Percentiles rank a stretch among this genome's conserved stretches.
Evolutionary conservation across 1,140 invertebrate species (phyloP).

Genomic region (Anadara kagoshimensis): DNA sequence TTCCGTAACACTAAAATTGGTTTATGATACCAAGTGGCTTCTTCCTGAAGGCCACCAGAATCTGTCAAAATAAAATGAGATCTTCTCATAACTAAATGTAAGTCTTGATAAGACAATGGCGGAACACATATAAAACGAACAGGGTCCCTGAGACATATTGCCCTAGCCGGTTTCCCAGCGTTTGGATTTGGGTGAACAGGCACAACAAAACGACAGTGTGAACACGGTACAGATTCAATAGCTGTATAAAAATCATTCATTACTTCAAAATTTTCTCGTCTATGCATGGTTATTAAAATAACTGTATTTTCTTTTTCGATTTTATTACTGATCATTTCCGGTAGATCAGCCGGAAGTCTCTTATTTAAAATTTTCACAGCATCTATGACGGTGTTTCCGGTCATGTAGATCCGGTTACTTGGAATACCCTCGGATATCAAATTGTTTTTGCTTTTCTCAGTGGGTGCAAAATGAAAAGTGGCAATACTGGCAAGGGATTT

Average conservation of each 20-base stretch:
- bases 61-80: background rate
- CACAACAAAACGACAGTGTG: background rate
- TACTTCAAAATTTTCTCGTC: background rate
- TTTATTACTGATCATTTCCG: background rate
- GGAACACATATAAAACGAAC: background rate
- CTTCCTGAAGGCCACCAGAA: background rate
- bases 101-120: constrained; percentile 1
- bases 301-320: background rate
- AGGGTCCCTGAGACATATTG: background rate
- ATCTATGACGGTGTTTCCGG: constrained; percentile 4
- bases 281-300: background rate
- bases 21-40: background rate
- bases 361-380: background rate
- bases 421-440: background rate
- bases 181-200: background rate
- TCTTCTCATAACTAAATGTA: background rate
- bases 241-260: background rate
- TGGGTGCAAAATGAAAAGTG: background rate
- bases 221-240: background rate
- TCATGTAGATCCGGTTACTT: background rate
- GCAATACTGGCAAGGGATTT: background rate
- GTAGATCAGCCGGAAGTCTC: background rate
- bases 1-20: background rate
- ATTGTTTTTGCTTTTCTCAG: background rate
- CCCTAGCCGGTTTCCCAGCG: background rate